A percentile compares a stretch with the other conserved stretches of the same genome.
phyloP scores from a whole-genome alignment of 2,888 invertebrate genomes.

The Aporophyla nigra region DNA sequence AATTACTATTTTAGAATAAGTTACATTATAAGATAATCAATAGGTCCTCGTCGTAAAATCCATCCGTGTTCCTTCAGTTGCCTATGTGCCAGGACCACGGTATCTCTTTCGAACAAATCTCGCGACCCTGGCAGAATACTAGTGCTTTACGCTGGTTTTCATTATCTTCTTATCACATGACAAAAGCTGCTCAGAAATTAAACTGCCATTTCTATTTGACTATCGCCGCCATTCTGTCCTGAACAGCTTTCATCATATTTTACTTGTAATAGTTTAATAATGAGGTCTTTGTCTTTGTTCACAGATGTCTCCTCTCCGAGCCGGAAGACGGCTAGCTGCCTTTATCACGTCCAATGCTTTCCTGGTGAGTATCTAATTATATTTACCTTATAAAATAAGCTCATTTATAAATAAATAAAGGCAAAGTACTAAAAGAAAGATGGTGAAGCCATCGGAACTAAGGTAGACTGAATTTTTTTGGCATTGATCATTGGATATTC shows the following conservation, averaged over 20 bases:
- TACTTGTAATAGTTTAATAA: conserved; percentile 26
- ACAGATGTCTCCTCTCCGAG: conserved; percentile 84
- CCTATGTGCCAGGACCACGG: no score
- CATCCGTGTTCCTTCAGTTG: no score
- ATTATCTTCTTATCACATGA: background rate
- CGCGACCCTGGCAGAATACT: no score
- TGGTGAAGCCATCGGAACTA: background rate
- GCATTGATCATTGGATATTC: no score
- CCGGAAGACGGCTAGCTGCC: conserved; percentile 75
- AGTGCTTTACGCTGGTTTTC: background rate
- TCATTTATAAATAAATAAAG: background rate
- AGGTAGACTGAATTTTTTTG: no score
- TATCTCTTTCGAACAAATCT: no score
- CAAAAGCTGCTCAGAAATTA: background rate
- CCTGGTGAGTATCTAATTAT: conserved; percentile 75
- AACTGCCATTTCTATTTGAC: background rate
- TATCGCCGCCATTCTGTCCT: no score
- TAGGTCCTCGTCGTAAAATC: no score
- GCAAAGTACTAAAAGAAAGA: background rate
- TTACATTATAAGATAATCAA: no score
- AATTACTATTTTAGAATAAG: no score
- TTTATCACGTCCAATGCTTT: conserved; percentile 81
- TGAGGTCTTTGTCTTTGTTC: conserved; percentile 33
- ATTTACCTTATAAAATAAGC: background rate
- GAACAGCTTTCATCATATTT: background rate